phyloP scores from a whole-genome alignment of 2,888 invertebrate species.

The Sphaerophoria rueppellii region DNA sequence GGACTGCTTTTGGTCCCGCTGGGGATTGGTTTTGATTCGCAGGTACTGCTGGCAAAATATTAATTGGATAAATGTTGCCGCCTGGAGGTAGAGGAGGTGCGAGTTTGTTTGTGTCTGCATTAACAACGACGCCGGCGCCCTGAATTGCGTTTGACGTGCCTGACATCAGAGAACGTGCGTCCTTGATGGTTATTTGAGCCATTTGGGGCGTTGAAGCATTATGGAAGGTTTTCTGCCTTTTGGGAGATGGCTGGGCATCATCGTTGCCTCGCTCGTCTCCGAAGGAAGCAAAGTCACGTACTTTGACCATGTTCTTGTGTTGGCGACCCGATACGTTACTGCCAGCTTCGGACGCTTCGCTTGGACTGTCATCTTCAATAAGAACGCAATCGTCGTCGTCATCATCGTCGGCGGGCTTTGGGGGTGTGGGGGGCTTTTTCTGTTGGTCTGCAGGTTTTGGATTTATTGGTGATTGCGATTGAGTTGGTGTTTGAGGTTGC shows the following conservation, averaged over 20 bases:
- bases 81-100: conserved; percentile 80
- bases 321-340: conserved; percentile 77
- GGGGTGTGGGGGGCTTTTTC: conserved; percentile 49
- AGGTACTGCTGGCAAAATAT: conserved; percentile 84
- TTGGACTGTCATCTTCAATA: conserved; percentile 83
- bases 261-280: conserved; percentile 83
- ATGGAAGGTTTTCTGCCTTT: conserved; percentile 76
- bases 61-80: conserved; percentile 85
- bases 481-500: background rate
- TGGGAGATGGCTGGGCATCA: conserved; percentile 82
- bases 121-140: conserved; percentile 90
- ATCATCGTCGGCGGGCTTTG: conserved; percentile 80
- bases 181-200: conserved; percentile 81
- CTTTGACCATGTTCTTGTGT: conserved; percentile 81
- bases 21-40: conserved; percentile 82
- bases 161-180: conserved; percentile 80
- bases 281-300: conserved; percentile 77
- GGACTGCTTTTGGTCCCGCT: conserved; percentile 78
- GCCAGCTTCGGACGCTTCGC: conserved; percentile 74
- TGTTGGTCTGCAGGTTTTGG: background rate
- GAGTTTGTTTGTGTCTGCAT: conserved; percentile 82
- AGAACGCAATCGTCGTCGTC: conserved; percentile 83
- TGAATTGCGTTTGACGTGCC: conserved; percentile 43
- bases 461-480: background rate
- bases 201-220: conserved; percentile 38